Percentiles rank a stretch among this genome's conserved stretches.
phyloP scores from a whole-genome alignment of 2,113 vertebrate species.

The Pterocles orientalis region DNA sequence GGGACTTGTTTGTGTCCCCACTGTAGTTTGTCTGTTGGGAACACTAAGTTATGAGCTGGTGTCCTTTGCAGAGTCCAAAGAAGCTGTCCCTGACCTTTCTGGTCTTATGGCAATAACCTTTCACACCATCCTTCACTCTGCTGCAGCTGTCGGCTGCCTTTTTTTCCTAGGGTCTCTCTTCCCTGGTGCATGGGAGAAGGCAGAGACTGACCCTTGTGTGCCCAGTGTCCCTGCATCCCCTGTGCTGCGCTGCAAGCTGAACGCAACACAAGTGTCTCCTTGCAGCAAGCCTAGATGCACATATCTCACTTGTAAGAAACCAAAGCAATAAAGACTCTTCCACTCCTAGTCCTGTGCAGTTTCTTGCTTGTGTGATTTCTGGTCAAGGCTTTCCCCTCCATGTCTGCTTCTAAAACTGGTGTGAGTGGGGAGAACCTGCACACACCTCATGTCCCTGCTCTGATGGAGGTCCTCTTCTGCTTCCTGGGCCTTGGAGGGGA shows the following conservation, averaged over 20 bases:
- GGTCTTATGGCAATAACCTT: neutral
- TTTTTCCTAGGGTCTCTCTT: neutral
- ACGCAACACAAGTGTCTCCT: neutral
- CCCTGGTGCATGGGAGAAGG: neutral
- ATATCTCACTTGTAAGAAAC: neutral
- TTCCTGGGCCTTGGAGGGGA: neutral
- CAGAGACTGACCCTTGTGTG: neutral
- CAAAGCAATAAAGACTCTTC: slow-evolving; percentile 61
- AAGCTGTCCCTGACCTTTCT: neutral
- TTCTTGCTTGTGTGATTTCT: neutral
- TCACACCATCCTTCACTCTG: neutral
- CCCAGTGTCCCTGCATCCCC: neutral
- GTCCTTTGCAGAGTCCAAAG: neutral
- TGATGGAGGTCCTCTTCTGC: neutral
- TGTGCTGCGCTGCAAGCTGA: neutral
- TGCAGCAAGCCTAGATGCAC: neutral
- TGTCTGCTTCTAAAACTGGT: neutral
- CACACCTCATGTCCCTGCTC: accelerated
- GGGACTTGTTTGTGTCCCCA: neutral
- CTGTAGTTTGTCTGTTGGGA: neutral
- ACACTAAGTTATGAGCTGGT: neutral
- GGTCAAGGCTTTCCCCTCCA: neutral
- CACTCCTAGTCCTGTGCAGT: neutral
- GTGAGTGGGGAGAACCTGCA: neutral
- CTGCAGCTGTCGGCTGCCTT: neutral